Base-by-base conservation (phyloP, 2,888 invertebrate genomes). In the Tenthredo mesomela region DNA sequence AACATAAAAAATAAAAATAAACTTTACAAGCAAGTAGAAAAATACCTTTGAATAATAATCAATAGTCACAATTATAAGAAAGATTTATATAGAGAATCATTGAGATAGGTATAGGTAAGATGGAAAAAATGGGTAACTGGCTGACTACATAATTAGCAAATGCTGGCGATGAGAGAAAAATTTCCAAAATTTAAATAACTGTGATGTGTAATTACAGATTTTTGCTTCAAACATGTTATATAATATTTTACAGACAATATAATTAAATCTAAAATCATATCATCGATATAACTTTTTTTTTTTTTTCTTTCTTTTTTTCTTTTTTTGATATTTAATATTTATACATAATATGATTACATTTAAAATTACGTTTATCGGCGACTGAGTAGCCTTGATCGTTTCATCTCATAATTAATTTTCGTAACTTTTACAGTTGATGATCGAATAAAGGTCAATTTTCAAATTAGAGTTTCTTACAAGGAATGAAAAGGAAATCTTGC, bases 11-110 rank as follows among this genome's bases (percentile, higher is more conserved):
- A 61, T 33, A 10, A 73, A 73, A 70, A 29, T n/a, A 37, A 70
- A n/a, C 15, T 70, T 58, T 37, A n/a, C 67, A 82, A 82, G 25
- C 47, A 82, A 82, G 82, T 82, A 82, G 67, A 82, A 82, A 82
- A 82, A 82, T 82, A 82, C 21, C 29, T 47, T 82, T 82, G 10
- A 67, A 67, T 67, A 67, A 67, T 67, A 67, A 82, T 47, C 67
- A 47, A 82, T n/a, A 29, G 29, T 67, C 29, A 82, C 29, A 82
- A 67, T 21, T 61, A 40, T 61, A 40, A 80, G 80, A 61, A n/a
- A 80, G 33, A 80, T 37, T 25, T 58, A n/a, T 58, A 37, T 37
- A 7, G 18, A 70, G 50, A 33, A 37, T 61, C 12, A 1, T 80
- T 21, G 40, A 21, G 15, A 61, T 25, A 61, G 61, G 4, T 61